Evolutionary conservation across 1,140 invertebrate species (phyloP).

Genomic region (Zophobas atratus): DNA sequence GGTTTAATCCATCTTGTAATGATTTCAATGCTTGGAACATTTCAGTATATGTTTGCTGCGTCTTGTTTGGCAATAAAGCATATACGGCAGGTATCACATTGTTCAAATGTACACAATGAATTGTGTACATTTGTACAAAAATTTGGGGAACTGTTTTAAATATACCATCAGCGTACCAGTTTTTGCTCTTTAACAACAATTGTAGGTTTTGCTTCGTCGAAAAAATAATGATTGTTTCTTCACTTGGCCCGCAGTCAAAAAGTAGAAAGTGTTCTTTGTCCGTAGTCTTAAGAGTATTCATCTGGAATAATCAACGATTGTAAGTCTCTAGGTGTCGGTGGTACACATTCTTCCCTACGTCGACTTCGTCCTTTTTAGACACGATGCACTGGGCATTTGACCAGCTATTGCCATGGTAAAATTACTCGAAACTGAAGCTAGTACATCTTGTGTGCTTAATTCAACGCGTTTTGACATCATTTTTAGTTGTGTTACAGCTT

Average conservation of each 20-base stretch:
- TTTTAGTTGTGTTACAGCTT: neutral
- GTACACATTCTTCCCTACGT: neutral
- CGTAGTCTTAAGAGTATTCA: neutral
- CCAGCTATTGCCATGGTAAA: neutral
- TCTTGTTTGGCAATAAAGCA: no score
- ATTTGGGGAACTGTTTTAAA: slow-evolving; percentile 12
- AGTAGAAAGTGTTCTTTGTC: slow-evolving; percentile 12
- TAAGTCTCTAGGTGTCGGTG: neutral
- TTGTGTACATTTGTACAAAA: slow-evolving; percentile 44
- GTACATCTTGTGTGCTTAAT: neutral
- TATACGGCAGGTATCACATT: no score
- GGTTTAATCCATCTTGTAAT: no score
- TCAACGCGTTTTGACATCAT: neutral
- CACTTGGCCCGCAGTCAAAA: slow-evolving; percentile 11
- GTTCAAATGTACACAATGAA: neutral
- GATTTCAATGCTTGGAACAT: no score
- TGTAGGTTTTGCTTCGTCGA: neutral
- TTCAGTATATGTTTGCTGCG: no score
- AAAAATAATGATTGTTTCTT: neutral
- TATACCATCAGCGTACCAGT: slow-evolving; percentile 43
- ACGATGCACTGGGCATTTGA: neutral
- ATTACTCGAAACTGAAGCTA: neutral
- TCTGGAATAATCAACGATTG: slow-evolving; percentile 5
- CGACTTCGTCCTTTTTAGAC: no score
- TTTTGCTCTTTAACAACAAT: neutral